These are phyloP conservation scores for Eolophus roseicapilla DNA, from an alignment of 2,113 vertebrate species.

Conservation along the genomic window DNA sequence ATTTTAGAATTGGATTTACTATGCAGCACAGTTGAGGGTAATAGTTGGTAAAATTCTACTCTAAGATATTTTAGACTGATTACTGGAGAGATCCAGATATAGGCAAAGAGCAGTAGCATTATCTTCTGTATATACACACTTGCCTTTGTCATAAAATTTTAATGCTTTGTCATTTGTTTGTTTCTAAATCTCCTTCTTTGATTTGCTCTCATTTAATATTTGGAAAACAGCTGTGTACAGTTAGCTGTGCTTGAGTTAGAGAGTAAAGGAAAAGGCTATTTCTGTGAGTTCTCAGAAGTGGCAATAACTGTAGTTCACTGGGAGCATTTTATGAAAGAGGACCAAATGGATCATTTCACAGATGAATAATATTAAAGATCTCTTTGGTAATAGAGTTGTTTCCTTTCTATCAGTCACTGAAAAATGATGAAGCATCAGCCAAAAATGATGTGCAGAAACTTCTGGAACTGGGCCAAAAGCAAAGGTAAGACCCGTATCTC, in stretches of 20 bases:
- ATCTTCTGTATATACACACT: neutral
- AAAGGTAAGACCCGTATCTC: conserved; percentile 80
- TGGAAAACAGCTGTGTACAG: neutral
- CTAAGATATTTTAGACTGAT: neutral
- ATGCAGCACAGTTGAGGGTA: neutral
- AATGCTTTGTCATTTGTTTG: neutral
- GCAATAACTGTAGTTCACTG: neutral
- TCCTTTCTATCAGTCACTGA: conserved; percentile 82
- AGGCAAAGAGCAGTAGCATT: neutral
- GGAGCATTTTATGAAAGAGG: neutral
- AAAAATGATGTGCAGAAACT: conserved; percentile 92
- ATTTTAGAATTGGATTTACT: neutral
- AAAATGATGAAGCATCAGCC: conserved; percentile 87
- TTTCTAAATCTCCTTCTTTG: neutral
- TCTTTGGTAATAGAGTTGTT: neutral
- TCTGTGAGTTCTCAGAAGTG: neutral
- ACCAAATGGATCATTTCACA: neutral
- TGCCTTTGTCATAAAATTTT: neutral
- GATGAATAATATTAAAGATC: neutral
- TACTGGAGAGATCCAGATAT: neutral
- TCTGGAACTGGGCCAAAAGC: conserved; percentile 92
- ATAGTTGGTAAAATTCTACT: neutral
- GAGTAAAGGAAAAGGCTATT: neutral
- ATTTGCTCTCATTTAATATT: neutral
- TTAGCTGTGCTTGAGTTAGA: neutral